A percentile compares a stretch with the other conserved stretches of the same genome.
Evolutionary conservation across 2,113 vertebrate species (phyloP).

Genomic region (Gymnogyps californianus): DNA sequence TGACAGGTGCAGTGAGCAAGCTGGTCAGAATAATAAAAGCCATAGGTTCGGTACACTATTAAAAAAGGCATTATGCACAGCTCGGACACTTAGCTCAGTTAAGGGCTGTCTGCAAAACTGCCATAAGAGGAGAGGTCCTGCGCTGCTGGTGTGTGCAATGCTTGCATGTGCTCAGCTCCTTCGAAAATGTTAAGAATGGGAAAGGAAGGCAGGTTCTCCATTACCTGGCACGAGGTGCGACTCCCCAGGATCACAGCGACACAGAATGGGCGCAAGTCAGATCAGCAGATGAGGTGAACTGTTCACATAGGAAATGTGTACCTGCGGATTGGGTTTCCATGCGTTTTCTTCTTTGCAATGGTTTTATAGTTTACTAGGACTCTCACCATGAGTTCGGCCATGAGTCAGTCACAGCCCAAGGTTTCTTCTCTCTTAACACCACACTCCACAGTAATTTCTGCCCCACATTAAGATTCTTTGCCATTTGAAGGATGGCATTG

Average conservation of each 20-base stretch:
- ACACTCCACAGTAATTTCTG: neutral
- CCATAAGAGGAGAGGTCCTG: neutral
- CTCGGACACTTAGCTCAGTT: neutral
- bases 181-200: neutral
- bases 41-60: neutral
- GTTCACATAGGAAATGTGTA: neutral
- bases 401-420: neutral
- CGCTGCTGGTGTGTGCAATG: neutral
- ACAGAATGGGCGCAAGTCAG: neutral
- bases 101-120: neutral
- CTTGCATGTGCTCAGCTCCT: neutral
- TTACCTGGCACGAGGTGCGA: fast-evolving
- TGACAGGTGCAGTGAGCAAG: slow-evolving; percentile 54
- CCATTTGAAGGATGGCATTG: neutral
- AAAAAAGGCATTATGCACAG: neutral
- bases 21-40: slow-evolving; percentile 24
- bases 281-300: neutral
- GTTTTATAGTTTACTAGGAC: neutral
- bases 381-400: neutral
- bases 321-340: neutral
- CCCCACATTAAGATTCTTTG: neutral
- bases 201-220: neutral
- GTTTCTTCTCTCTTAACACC: neutral
- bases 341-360: neutral
- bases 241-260: neutral